Base-by-base conservation (phyloP, 2,113 vertebrate genomes). In the Lampris incognitus region DNA sequence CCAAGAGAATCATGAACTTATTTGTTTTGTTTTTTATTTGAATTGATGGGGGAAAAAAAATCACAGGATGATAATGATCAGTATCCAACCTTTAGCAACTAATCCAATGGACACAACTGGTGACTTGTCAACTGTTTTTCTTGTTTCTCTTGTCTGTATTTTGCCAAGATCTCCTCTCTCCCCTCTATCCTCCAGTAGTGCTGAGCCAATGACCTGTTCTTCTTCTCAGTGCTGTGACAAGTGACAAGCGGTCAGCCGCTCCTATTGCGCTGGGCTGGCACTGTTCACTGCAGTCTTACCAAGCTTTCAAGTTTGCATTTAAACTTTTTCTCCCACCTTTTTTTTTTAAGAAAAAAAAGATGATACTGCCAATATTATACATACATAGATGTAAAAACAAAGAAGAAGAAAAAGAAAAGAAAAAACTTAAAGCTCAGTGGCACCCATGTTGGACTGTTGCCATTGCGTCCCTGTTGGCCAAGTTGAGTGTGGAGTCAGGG, bases 11-110 rank as follows among this genome's bases (percentile, higher is more conserved):
- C 92, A 86, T 63, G 67, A 84, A 84, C 82, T 88, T 59, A 9
- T 67, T 90, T 93, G 79, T 91, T 91, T 85, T 79, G 51, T 88
- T 91, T 81, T 83, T 87, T 79, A n/a, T 93, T 92, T 79, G 69
- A 91, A 87, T 62, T 67, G 42, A 59, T 52, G 69, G 74, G 39
- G 9, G 6, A 37, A 9, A 1, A 4, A 42, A 60, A 72, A 82
- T 66, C 40, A 75, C 59, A 63, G 24, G 73, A 65, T 72, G 57
- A 72, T 73, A 73, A 75, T 74, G 67, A 85, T 82, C 72, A 64
- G 40, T 85, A 79, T 79, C 70, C 6, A 7, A 80, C 56, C 24
- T 72, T 81, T 85, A 88, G 85, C 10, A 79, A 76, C 83, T 79
- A 81, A 87, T 82, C 74, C 57, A 24, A 84, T 79, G 81, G 87